Evolutionary conservation across 2,888 invertebrate genomes (phyloP), one percentile per base, ranked within the genome.

Genomic region (Polydrusus cervinus): DNA sequence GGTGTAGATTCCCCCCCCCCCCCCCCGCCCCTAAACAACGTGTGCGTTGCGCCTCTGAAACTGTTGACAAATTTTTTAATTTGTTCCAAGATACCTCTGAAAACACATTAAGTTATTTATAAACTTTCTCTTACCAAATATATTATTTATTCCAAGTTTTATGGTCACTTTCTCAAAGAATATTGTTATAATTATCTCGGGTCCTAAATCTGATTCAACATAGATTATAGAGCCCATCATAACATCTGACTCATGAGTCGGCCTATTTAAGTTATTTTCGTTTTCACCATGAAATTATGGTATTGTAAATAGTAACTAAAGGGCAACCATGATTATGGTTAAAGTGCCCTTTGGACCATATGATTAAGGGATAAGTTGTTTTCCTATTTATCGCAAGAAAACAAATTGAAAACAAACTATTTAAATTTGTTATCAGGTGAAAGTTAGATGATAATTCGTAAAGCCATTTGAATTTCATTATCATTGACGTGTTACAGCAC

Each of bases 361-460:
- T 51, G 20, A 20, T 51, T 10, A 10, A 10, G 20, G 20, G 9
- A 20, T 11, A 25, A 10, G 49, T 51, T 49, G n/a, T 45, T 45
- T 45, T 43, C 43, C 14, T n/a, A 25, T 25, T 45, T 45, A 45
- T 45, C 9, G 3, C 3, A 34, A 34, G 34, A 34, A 34, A 34
- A 34, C 10, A 34, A 34, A 45, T 14, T 49, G 13, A 43, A 13
- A 53, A 30, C 53, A 53, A 53, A 53, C 53, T 34, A 34, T 51
- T 51, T 51, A 51, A 53, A 13, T 30, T 53, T 49, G 18, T 11
- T 20, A 51, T 51, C 51, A 51, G 51, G 51, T 18, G 25, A 51
- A 20, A 51, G 51, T 51, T 51, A 6, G 49, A n/a, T 16, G 14
- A 14, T 55, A 55, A 34, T 34, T 61, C 16, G 13, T 13, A 40